Evolutionary conservation across 2,113 vertebrate genomes (phyloP), one percentile per base, ranked within the genome.

Genomic region (Antechinus flavipes): DNA sequence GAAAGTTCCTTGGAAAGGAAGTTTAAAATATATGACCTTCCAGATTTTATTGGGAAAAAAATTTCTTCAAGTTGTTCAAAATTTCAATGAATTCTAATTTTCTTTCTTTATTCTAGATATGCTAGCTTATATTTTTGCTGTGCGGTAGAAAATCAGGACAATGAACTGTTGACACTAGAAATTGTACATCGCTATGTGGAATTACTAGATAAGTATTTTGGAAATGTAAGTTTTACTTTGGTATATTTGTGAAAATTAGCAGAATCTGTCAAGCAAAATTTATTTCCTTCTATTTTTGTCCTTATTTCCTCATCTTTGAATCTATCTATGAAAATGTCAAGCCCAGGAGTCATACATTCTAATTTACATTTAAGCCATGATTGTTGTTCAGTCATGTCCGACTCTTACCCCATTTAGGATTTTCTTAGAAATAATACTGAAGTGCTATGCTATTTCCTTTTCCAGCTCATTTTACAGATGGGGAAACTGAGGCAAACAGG

Each of bases 41-140:
- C 84, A 4, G 25, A 19, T 49, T 94, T 35, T 2, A 0, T 89
- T 54, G 10, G n/a, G 90, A 52, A 56, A 95, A 95, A 94, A 26
- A 7, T 42, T 52, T 26, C 8, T 92, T 92, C 46, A 35, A 84
- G 26, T 90, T 96, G 46, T 91, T 95, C 26, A 54, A 92, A 58
- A n/a, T 68, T 89, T 92, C 94, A 26, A 92, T 50, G 3, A 92
- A 47, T 92, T 96, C 96, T 95, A 54, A 0, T 94, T 95, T 49
- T 47, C 22, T 97, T 93, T 98, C n/a, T 97, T 92, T 98, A 92
- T 94, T 94, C 92, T 96, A 99, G 99, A 98, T 99, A 99, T 90
- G 99, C 99, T 97, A 99, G 99, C 96, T 98, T 99, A 96, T 99
- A 99, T 97, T 99, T 99, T 98, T 99, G 99, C 94, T 98, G 98